Percentiles rank a stretch among this genome's conserved stretches.
phyloP scores from a whole-genome alignment of 2,888 invertebrate genomes.

The Bombylius major region DNA sequence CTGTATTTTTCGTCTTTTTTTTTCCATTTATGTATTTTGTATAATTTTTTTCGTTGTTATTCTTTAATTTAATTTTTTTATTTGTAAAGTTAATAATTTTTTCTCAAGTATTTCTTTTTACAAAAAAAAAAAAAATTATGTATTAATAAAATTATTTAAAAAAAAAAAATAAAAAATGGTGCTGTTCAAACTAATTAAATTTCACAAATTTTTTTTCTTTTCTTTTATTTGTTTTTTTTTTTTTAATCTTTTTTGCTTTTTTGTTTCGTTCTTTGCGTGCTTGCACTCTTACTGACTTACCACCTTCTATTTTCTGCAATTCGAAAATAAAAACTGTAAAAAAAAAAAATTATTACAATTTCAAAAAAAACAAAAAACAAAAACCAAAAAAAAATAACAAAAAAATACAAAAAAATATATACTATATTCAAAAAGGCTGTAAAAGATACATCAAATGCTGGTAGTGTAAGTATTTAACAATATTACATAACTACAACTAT shows the following conservation, averaged over 20 bases:
- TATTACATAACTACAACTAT: not conserved
- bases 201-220: not conserved
- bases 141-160: too few relatives aligned
- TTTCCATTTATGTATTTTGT: too few relatives aligned
- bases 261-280: slow-evolving; percentile 3
- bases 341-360: slow-evolving; percentile 15
- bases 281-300: slow-evolving; percentile 5
- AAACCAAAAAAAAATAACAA: slow-evolving; percentile 19
- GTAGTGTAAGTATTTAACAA: slow-evolving; percentile 46
- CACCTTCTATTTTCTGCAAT: not conserved
- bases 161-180: too few relatives aligned
- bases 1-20: too few relatives aligned
- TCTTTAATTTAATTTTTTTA: too few relatives aligned
- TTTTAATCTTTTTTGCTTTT: not conserved
- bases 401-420: slow-evolving; percentile 13
- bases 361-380: slow-evolving; percentile 13
- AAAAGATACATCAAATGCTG: slow-evolving; percentile 55
- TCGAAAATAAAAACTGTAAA: slow-evolving; percentile 12
- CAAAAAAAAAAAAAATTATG: too few relatives aligned
- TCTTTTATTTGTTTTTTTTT: not conserved
- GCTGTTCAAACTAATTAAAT: too few relatives aligned
- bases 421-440: slow-evolving; percentile 44
- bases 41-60: too few relatives aligned
- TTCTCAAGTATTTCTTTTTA: too few relatives aligned
- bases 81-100: too few relatives aligned